phyloP scores from a whole-genome alignment of 2,113 vertebrate genomes.

The Pteropus alecto region DNA sequence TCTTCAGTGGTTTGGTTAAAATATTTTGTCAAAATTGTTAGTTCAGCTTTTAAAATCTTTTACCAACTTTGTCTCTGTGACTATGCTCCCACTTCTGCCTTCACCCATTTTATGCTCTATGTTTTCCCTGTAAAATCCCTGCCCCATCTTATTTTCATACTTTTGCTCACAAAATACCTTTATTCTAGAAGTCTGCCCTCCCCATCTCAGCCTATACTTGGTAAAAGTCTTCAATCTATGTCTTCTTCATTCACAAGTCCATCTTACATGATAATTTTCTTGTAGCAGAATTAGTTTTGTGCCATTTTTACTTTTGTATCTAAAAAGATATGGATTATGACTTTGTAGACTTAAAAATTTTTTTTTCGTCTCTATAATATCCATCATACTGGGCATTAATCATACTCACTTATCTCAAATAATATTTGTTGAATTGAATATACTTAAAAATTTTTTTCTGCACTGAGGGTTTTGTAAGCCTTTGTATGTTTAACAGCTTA shows the following conservation, averaged over 20 bases:
- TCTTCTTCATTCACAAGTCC: not conserved
- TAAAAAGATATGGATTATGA: not conserved
- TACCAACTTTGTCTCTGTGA: not conserved
- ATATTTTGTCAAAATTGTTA: conserved; percentile 17
- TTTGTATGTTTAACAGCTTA: not conserved
- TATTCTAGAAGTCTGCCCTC: not conserved
- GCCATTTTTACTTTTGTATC: not conserved
- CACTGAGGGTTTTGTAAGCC: not conserved
- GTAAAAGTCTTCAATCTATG: not conserved
- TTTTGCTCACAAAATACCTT: not conserved
- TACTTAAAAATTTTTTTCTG: not conserved
- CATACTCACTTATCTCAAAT: not conserved
- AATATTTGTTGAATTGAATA: not conserved
- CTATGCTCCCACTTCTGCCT: not conserved
- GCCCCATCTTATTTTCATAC: not conserved
- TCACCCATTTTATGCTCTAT: not conserved
- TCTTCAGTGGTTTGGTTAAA: not conserved
- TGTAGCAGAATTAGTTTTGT: not conserved
- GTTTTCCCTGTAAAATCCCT: not conserved
- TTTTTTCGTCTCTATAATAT: not conserved
- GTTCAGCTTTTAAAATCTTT: not conserved
- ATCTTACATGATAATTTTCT: not conserved
- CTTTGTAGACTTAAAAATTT: not conserved
- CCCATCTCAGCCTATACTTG: not conserved
- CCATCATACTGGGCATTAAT: not conserved